Evolutionary conservation across 2,888 invertebrate genomes (phyloP).

Genomic region (Gryllus longicercus): DNA sequence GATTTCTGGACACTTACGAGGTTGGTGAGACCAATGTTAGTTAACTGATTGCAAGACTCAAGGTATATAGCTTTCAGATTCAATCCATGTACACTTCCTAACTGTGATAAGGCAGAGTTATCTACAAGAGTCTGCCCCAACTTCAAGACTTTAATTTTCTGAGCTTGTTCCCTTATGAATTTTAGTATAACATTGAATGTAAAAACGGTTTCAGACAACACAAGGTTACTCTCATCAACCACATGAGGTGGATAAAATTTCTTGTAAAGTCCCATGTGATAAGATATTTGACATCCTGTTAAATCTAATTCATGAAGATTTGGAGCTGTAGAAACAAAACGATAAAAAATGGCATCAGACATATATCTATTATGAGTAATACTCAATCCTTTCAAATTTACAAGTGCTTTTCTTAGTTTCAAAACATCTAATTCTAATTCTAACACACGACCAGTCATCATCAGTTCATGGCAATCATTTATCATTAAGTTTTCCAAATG

Average conservation of each 20-base stretch:
- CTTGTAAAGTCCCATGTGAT: conserved; percentile 64
- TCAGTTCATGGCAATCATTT: conserved; percentile 64
- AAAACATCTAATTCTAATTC: conserved; percentile 58
- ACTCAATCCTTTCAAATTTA: conserved; percentile 57
- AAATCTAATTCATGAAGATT: conserved; percentile 60
- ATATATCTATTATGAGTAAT: conserved; percentile 67
- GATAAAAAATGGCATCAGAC: conserved; percentile 68
- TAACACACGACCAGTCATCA: conserved; percentile 69
- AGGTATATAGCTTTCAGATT: conserved; percentile 54
- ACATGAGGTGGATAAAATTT: conserved; percentile 58
- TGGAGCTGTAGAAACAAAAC: conserved; percentile 60
- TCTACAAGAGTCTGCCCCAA: conserved; percentile 68
- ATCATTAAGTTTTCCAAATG: conserved; percentile 59
- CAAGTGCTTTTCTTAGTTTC: conserved; percentile 48
- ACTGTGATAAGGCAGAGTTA: conserved; percentile 55
- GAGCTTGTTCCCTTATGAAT: conserved; percentile 55
- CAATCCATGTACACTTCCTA: conserved; percentile 55
- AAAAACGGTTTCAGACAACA: conserved; percentile 66
- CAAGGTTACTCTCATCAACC: conserved; percentile 42
- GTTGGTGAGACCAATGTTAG: conserved; percentile 55
- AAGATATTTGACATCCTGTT: conserved; percentile 66
- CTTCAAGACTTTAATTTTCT: conserved; percentile 57
- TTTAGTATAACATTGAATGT: conserved; percentile 65
- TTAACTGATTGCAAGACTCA: conserved; percentile 61
- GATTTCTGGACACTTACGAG: conserved; percentile 56